These are phyloP conservation scores for Podarcis siculus DNA, from an alignment of 2,797 vertebrate species.

Conservation along the genomic window DNA sequence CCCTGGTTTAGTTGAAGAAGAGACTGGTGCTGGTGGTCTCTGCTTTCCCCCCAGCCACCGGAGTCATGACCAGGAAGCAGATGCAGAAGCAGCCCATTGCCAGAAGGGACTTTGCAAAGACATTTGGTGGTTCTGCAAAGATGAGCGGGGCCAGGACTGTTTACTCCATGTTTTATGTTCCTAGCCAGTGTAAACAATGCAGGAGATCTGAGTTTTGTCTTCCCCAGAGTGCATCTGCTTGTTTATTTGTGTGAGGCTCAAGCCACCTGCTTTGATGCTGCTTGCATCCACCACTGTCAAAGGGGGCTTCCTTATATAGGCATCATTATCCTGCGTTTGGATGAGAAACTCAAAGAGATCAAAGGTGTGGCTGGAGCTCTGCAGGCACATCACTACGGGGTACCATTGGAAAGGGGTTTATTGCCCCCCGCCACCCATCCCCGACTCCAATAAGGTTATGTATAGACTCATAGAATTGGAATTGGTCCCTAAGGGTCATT, in stretches of 20 bases:
- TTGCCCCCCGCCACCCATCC: too few species aligned
- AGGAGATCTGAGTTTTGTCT: background rate
- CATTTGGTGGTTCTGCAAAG: background rate
- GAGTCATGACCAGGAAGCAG: background rate
- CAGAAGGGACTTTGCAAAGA: too few species aligned
- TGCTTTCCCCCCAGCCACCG: too few species aligned
- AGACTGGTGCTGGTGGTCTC: too few species aligned
- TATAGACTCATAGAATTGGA: too few species aligned
- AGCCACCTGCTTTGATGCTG: background rate
- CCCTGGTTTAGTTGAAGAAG: background rate
- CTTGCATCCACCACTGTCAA: background rate
- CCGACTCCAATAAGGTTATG: too few species aligned
- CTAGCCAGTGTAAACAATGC: background rate
- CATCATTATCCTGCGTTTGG: background rate
- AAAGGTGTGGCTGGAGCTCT: background rate
- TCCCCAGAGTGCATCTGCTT: background rate
- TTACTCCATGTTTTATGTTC: background rate
- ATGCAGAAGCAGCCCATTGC: background rate
- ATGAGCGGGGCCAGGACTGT: background rate
- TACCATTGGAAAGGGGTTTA: background rate
- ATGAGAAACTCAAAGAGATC: background rate
- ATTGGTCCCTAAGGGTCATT: too few species aligned
- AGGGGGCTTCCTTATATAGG: background rate
- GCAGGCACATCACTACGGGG: background rate
- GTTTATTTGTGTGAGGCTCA: background rate